phyloP scores from a whole-genome alignment of 2,888 invertebrate genomes.

The Phymatocera aterrima region DNA sequence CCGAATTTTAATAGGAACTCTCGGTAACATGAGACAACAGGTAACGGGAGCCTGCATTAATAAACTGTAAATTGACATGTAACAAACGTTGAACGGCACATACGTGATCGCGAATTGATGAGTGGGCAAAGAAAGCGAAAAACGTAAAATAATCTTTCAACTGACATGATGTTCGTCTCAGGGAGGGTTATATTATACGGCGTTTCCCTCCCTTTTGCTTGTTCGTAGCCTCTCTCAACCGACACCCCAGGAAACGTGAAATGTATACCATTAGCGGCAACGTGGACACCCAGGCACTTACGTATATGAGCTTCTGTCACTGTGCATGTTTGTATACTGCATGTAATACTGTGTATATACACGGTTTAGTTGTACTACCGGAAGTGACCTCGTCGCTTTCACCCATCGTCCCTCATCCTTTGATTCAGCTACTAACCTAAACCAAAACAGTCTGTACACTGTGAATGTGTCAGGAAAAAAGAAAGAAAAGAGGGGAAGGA shows the following conservation, averaged over 20 bases:
- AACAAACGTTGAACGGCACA: background rate
- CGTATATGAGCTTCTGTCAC: background rate
- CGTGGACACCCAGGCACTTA: constrained; percentile 4
- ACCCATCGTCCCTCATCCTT: constrained; percentile 3
- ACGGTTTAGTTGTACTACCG: constrained; percentile 16
- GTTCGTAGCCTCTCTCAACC: constrained; percentile 12
- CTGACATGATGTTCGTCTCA: background rate
- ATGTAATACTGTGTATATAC: constrained; percentile 9
- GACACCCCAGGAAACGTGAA: constrained; percentile 33
- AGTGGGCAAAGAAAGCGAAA: background rate
- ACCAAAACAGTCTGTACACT: background rate
- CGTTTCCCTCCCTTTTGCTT: constrained; percentile 3
- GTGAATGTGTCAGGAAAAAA: background rate
- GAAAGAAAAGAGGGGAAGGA: background rate
- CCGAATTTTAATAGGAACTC: too few relatives aligned
- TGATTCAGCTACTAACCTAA: constrained; percentile 12
- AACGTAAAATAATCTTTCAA: background rate
- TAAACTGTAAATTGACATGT: background rate
- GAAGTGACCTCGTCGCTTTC: constrained; percentile 20
- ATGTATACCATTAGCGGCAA: constrained; percentile 26
- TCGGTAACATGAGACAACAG: background rate
- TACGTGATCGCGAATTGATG: background rate
- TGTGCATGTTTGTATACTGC: background rate
- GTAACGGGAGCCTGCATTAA: background rate
- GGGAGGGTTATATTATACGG: constrained; percentile 10